Base-by-base conservation (phyloP, 2,797 vertebrate species). In the Moxostoma hubbsi region DNA sequence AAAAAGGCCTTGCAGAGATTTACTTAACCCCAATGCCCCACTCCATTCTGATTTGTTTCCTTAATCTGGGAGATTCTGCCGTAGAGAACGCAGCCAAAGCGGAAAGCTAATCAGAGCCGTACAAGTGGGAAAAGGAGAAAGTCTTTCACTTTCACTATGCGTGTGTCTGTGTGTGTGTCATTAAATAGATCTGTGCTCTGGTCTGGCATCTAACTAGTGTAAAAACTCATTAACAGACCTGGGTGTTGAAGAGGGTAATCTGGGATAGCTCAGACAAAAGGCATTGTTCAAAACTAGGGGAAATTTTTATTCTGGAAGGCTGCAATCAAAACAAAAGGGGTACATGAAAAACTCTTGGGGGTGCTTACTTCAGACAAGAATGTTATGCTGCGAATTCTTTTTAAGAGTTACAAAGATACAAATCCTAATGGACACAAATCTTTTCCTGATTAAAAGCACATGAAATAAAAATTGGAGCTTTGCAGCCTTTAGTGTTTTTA, bases 141-240 rank as follows among this genome's bases (percentile, higher is more conserved):
- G 47, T 64, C 49, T 12, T 53, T 45, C 36, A 1, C 51, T 13
- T 54, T n/a, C n/a, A n/a, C n/a, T 6, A n/a, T 15, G 66, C 9
- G 74, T 59, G 73, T 59, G 66, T 64, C 11, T 47, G 74, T 59
- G 73, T 59, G 66, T 64, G 11, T 47, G 76, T 66, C 36, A 18
- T 68, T 66, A 10, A 70, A 78, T 53, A 74, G 36, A 57, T 79
- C 57, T 9, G 45, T 63, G 84, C 81, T 84, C 82, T 71, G 67
- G 79, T 87, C 86, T 88, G 81, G 80, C 76, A 69, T 81, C 62
- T 77, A 83, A 87, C 82, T 84, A 77, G 86, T 87, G 85, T 87
- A 87, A 88, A 93, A 93, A 92, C 92, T 90, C 89, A 92, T 93
- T 92, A 82, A 49, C 49, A 85, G 64, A 75, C 86, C 88, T 90